These are phyloP conservation scores for Oscheius sp. DNA, from an alignment of 2,888 invertebrate genomes.

Conservation along the genomic window DNA sequence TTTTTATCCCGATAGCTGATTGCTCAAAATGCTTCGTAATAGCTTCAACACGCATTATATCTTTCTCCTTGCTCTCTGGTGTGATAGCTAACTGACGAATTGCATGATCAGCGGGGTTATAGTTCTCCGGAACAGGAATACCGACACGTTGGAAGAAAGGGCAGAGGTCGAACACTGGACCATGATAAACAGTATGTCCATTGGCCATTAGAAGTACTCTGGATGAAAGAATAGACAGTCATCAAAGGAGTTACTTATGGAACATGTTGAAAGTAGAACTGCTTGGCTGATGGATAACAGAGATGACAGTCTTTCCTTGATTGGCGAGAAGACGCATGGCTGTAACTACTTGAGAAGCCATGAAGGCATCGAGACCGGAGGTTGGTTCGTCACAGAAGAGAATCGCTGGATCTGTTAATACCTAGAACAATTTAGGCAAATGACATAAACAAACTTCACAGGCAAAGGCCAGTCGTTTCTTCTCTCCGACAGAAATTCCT, in stretches of 20 bases:
- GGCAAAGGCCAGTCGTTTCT: slow-evolving; percentile 89
- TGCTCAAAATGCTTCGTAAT: background rate
- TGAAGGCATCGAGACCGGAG: slow-evolving; percentile 60
- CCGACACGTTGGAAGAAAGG: slow-evolving; percentile 50
- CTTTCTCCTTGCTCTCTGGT: slow-evolving; percentile 46
- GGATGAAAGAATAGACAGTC: slow-evolving; percentile 10
- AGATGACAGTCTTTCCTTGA: slow-evolving; percentile 86
- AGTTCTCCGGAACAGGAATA: slow-evolving; percentile 56
- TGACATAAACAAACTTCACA: too few species aligned
- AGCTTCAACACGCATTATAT: slow-evolving; percentile 41
- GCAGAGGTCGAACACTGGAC: slow-evolving; percentile 47
- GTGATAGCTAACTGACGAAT: slow-evolving; percentile 58
- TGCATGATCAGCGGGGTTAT: slow-evolving; percentile 71
- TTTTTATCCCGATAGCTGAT: background rate
- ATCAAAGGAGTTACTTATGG: slow-evolving; percentile 75
- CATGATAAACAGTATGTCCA: slow-evolving; percentile 60
- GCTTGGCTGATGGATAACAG: slow-evolving; percentile 93
- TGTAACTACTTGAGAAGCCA: slow-evolving; percentile 58
- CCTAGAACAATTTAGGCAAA: too few species aligned
- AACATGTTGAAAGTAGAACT: slow-evolving; percentile 88
- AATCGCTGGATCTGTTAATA: slow-evolving; percentile 59
- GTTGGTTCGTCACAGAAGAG: slow-evolving; percentile 66
- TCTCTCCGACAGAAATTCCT: slow-evolving; percentile 90
- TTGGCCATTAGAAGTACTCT: slow-evolving; percentile 64
- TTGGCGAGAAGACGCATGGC: slow-evolving; percentile 72